Percentiles rank a stretch among this genome's conserved stretches.
These are phyloP conservation scores for Syngnathus rostellatus DNA, from an alignment of 2,797 vertebrate species.

Conservation along the genomic window DNA sequence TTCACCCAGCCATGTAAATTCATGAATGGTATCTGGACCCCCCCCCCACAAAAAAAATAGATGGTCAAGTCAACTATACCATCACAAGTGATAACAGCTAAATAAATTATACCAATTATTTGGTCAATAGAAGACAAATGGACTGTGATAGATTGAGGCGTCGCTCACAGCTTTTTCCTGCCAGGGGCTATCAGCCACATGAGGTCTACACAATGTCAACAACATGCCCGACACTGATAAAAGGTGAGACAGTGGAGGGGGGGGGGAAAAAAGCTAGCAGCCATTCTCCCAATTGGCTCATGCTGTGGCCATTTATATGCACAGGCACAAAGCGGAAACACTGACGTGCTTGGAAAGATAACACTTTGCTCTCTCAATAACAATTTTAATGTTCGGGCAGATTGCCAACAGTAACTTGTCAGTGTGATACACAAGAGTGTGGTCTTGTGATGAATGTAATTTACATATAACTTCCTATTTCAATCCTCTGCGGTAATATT, in stretches of 20 bases:
- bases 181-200: constrained; percentile 31
- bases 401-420: constrained; percentile 6
- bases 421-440: not conserved
- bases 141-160: constrained; percentile 9
- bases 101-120: not conserved
- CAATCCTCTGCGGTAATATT: not conserved
- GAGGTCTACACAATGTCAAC: constrained; percentile 41
- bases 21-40: not conserved
- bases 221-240: constrained; percentile 33
- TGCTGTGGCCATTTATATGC: constrained; percentile 33
- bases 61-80: not conserved
- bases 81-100: not conserved
- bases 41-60: too few relatives aligned
- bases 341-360: constrained; percentile 33
- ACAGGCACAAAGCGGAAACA: constrained; percentile 38
- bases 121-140: constrained; percentile 9
- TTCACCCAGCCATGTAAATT: not conserved
- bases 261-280: constrained; percentile 28
- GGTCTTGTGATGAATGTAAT: not conserved
- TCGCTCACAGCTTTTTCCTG: not conserved
- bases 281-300: constrained; percentile 23
- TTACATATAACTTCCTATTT: not conserved
- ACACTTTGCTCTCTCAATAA: constrained; percentile 9
- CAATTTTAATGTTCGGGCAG: not conserved
- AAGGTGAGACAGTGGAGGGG: constrained; percentile 28